Percentiles rank a stretch among this genome's conserved stretches.
Evolutionary conservation across 1,140 invertebrate species (phyloP).

Genomic region (Mesaphorura yosii): DNA sequence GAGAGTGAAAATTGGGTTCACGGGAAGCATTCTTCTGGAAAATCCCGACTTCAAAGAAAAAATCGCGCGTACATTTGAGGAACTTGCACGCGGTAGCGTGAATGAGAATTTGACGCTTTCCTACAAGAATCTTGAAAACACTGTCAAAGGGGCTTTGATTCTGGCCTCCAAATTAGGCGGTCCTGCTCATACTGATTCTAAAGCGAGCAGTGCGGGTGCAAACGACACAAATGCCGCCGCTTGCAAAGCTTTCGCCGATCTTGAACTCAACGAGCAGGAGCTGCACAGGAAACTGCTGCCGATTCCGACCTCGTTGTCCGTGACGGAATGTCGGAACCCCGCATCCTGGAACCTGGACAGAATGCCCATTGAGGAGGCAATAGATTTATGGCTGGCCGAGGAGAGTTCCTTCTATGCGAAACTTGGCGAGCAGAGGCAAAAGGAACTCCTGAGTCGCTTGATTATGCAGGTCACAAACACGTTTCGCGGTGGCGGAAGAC

Average conservation of each 20-base stretch:
- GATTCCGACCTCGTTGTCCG: conserved; percentile 8
- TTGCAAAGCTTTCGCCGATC: background rate
- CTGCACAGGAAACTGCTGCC: conserved; percentile 13
- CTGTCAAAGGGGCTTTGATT: conserved; percentile 11
- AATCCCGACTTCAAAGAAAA: conserved; percentile 8
- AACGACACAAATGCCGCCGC: background rate
- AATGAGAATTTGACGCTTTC: background rate
- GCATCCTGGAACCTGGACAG: conserved; percentile 20
- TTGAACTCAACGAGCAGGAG: background rate
- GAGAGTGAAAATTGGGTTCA: conserved; percentile 18
- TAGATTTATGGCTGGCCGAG: conserved; percentile 25
- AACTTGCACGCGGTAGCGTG: background rate
- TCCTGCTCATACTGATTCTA: background rate
- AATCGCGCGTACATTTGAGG: background rate
- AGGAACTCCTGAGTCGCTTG: conserved; percentile 6
- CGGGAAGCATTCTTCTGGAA: conserved; percentile 24
- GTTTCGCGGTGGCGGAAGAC: conserved; percentile 19
- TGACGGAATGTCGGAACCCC: conserved; percentile 21
- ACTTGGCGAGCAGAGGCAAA: conserved; percentile 13
- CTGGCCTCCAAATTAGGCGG: background rate
- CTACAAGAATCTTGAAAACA: conserved; percentile 2
- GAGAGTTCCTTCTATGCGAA: conserved; percentile 12
- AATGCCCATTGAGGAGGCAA: conserved; percentile 10
- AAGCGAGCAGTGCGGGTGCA: background rate
- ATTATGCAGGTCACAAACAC: conserved; percentile 9